These are phyloP conservation scores for Tenodera sinensis DNA, from an alignment of 2,888 invertebrate species.

Conservation along the genomic window DNA sequence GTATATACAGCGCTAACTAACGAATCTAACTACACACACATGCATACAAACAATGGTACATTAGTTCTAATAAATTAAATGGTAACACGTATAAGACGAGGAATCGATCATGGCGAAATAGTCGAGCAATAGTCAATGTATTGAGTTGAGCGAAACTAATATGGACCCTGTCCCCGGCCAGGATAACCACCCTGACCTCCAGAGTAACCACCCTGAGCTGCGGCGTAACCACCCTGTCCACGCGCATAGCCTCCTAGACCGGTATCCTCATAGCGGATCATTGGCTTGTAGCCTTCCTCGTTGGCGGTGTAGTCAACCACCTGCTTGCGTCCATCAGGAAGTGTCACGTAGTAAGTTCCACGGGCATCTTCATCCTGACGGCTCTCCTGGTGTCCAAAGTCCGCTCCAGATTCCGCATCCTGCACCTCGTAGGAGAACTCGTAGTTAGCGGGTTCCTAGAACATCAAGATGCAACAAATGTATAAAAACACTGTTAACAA, in stretches of 20 bases:
- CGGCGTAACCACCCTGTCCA: not conserved
- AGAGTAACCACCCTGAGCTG: not conserved
- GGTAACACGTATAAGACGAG: not conserved
- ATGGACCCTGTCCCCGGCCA: not conserved
- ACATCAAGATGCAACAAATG: not conserved
- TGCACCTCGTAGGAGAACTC: slow-evolving; percentile 63
- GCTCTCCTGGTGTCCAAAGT: slow-evolving; percentile 63
- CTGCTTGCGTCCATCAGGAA: slow-evolving; percentile 62
- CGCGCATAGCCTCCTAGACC: not conserved
- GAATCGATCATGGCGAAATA: not conserved
- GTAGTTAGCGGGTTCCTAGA: slow-evolving; percentile 59
- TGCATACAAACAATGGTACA: not conserved
- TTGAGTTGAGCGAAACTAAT: not conserved
- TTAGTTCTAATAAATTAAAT: not conserved
- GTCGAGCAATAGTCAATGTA: not conserved
- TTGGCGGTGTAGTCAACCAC: slow-evolving; percentile 63
- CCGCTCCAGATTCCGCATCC: slow-evolving; percentile 54
- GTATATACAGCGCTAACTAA: not conserved
- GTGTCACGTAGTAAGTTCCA: slow-evolving; percentile 60
- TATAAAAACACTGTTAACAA: too few relatives aligned
- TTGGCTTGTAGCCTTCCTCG: slow-evolving; percentile 58
- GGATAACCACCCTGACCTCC: slow-evolving; percentile 12
- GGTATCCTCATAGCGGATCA: slow-evolving; percentile 49
- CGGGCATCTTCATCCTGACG: slow-evolving; percentile 60
- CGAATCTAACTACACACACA: not conserved